Base-by-base conservation (phyloP, 2,113 vertebrate species). In the Mionectes macconnelli region DNA sequence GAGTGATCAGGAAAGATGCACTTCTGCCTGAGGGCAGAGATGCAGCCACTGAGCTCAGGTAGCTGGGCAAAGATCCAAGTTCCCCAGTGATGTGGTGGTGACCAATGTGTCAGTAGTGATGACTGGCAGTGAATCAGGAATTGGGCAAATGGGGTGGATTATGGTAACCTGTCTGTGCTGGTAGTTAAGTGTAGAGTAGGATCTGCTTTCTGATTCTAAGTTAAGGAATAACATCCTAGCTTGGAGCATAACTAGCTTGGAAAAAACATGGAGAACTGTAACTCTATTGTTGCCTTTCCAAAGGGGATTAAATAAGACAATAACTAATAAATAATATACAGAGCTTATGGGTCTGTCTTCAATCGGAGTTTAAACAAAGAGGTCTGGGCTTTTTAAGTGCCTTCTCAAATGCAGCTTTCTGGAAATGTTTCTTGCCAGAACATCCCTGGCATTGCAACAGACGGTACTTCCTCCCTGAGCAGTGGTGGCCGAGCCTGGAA, bases 251-350 rank as follows among this genome's bases (percentile, higher is more conserved):
- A 24, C 50, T 55, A 66, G 45, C 57, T 84, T 88, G 64, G 75
- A 14, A 85, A 69, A 87, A 88, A 76, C 49, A 27, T 4, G 27
- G 33, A 72, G 64, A 90, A 66, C 72, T 92, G 11, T 70, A 88
- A 37, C 44, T 86, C 92, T 96, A 93, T 92, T 96, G 93, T 94
- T 96, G 94, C 47, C 37, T 84, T 88, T 97, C 90, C 83, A 93
- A 89, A 86, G 56, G 60, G 93, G 83, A 95, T 94, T 96, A 93
- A 96, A 79, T 87, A 72, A 86, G 93, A 96, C 90, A 96, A 90
- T 96, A 96, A 90, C 85, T 84, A 95, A 89, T 95, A 95, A 96
- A 96, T 92, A 94, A 86, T 93, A 70, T 37, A 63, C 47, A 77
- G 60, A 67, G 33, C 2, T 6, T 91, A 85, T 79, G 93, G 23